phyloP scores from a whole-genome alignment of 2,888 invertebrate genomes.

The Thyatira batis region DNA sequence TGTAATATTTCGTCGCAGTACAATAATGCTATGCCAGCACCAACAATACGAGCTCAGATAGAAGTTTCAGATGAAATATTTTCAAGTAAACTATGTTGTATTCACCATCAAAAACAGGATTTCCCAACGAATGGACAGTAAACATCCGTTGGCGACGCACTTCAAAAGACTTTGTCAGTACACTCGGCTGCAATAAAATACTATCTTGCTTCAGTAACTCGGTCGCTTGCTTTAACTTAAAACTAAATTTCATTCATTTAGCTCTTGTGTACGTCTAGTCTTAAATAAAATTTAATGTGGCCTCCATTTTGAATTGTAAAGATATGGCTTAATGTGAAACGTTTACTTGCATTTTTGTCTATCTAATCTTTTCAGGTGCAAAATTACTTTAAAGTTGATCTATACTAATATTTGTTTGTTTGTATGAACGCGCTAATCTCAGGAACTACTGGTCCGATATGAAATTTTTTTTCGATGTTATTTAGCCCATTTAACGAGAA shows the following conservation, averaged over 20 bases:
- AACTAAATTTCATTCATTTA: neutral
- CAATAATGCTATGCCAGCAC: neutral
- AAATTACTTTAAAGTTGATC: no score
- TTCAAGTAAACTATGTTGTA: constrained; percentile 26
- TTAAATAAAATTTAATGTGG: neutral
- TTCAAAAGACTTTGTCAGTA: constrained; percentile 30
- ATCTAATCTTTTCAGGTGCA: no score
- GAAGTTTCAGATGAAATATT: constrained; percentile 10
- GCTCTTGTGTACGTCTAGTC: neutral
- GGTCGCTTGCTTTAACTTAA: neutral
- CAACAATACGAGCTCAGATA: neutral
- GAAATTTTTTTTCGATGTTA: no score
- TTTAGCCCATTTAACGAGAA: no score
- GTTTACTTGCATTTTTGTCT: neutral
- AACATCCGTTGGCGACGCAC: constrained; percentile 30
- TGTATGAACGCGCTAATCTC: no score
- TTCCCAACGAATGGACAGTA: constrained; percentile 37
- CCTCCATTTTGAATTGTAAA: neutral
- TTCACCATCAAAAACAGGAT: constrained; percentile 34
- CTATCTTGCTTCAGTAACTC: neutral
- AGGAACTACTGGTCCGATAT: no score
- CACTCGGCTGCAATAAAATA: constrained; percentile 3
- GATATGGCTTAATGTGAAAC: neutral
- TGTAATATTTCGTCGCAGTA: neutral
- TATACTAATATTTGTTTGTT: no score